Evolutionary conservation across 2,888 invertebrate genomes (phyloP).

Genomic region (Nycteola revayana): DNA sequence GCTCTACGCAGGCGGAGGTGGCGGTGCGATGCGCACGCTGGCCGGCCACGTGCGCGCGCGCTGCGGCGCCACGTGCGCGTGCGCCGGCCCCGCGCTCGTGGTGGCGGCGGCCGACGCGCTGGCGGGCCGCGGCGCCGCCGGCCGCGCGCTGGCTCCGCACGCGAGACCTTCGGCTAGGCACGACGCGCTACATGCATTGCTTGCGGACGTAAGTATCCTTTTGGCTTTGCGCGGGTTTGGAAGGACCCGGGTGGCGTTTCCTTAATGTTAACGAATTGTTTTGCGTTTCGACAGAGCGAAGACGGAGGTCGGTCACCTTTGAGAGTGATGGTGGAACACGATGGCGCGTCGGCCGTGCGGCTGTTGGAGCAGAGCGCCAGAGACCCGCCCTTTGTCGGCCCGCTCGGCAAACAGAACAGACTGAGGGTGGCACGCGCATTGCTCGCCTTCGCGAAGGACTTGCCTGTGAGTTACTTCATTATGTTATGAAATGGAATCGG

Average conservation of each 20-base stretch:
- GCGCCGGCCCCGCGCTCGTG: slow-evolving; percentile 86
- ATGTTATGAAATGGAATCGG: too few relatives aligned
- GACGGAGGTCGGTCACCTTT: slow-evolving; percentile 49
- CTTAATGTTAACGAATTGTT: too few relatives aligned
- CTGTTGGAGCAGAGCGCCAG: slow-evolving; percentile 72
- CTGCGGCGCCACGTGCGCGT: slow-evolving; percentile 42
- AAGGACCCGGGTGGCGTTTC: too few relatives aligned
- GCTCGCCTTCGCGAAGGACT: slow-evolving; percentile 39
- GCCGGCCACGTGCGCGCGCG: slow-evolving; percentile 69
- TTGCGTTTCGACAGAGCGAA: slow-evolving; percentile 23
- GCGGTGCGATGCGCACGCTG: slow-evolving; percentile 85
- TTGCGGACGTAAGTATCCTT: slow-evolving; percentile 46
- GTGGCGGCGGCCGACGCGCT: slow-evolving; percentile 89
- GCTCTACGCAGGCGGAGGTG: slow-evolving; percentile 44
- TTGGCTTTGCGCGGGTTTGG: too few relatives aligned
- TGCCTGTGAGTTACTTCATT: slow-evolving; percentile 18
- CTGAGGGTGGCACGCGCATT: slow-evolving; percentile 66
- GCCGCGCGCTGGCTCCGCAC: slow-evolving; percentile 83
- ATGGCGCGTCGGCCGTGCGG: slow-evolving; percentile 59
- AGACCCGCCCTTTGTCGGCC: slow-evolving; percentile 73
- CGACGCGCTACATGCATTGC: slow-evolving; percentile 76
- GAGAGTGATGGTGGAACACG: slow-evolving; percentile 62
- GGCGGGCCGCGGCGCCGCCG: slow-evolving; percentile 86
- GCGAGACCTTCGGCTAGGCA: slow-evolving; percentile 82
- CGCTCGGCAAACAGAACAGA: slow-evolving; percentile 74